Conservation (phyloP, 2,888 invertebrate genomes). For the Dicranocentrus wangi region DNA sequence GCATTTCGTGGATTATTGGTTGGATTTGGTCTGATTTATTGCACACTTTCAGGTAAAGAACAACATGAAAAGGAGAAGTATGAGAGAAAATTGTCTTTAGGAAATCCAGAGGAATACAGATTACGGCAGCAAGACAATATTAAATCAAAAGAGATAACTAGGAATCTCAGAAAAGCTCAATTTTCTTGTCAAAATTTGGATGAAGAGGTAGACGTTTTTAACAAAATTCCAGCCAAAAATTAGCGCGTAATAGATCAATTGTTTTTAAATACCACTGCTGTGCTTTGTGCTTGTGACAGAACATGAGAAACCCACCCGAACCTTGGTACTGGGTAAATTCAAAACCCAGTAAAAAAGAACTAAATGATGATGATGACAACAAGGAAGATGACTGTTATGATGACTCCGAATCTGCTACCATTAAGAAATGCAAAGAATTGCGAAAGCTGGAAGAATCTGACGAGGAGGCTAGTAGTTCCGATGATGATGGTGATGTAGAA, state of each 20-base stretch:
- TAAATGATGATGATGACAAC: conserved; percentile 71
- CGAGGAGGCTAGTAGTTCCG: too few relatives aligned
- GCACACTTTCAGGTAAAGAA: conserved; percentile 31
- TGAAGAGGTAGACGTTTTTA: too few relatives aligned
- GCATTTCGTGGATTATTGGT: too few relatives aligned
- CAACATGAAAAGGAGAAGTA: conserved; percentile 74
- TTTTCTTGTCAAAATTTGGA: conserved; percentile 79
- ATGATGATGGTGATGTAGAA: too few relatives aligned
- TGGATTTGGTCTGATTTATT: too few relatives aligned
- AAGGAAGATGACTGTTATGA: conserved; percentile 67
- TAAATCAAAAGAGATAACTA: conserved; percentile 75
- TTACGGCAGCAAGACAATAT: conserved; percentile 77
- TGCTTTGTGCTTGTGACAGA: conserved; percentile 72
- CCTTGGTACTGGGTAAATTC: conserved; percentile 78
- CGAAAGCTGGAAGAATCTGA: conserved; percentile 73
- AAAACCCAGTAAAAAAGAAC: conserved; percentile 42
- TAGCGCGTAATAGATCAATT: too few relatives aligned
- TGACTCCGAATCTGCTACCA: too few relatives aligned
- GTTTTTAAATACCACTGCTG: background rate
- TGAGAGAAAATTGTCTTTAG: conserved; percentile 69
- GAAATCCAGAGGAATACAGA: conserved; percentile 77
- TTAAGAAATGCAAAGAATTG: conserved; percentile 59
- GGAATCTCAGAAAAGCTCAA: conserved; percentile 77
- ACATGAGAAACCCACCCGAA: conserved; percentile 77
- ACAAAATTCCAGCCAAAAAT: too few relatives aligned